Percentiles rank a stretch among this genome's conserved stretches.
These are phyloP conservation scores for Diplogasteroides magnus DNA, from an alignment of 1,140 invertebrate species.

Conservation along the genomic window DNA sequence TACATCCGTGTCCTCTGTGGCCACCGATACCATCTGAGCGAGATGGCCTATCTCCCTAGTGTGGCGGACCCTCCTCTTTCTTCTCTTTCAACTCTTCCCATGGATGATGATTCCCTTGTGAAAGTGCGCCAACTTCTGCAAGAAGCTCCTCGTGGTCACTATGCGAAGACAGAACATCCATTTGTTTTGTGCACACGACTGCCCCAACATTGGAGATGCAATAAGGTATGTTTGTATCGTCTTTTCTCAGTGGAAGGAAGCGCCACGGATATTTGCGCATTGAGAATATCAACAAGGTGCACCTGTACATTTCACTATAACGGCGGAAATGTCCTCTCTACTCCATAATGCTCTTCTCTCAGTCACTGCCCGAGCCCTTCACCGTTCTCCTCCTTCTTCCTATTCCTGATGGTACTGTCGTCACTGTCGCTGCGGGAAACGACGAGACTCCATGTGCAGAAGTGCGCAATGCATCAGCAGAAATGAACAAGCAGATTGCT, in stretches of 20 bases:
- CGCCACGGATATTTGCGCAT: no score
- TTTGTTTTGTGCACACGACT: slow-evolving; percentile 18
- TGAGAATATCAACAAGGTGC: no score
- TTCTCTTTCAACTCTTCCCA: neutral
- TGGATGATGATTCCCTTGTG: neutral
- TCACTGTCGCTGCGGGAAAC: slow-evolving; percentile 85
- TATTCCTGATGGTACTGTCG: slow-evolving; percentile 85
- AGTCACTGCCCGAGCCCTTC: slow-evolving; percentile 81
- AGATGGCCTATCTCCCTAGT: no score
- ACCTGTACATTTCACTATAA: no score
- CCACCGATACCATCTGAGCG: no score
- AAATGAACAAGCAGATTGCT: slow-evolving; percentile 93
- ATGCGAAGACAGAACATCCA: neutral
- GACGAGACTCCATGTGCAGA: slow-evolving; percentile 94
- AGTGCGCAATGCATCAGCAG: slow-evolving; percentile 80
- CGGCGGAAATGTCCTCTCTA: no score
- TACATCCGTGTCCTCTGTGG: no score
- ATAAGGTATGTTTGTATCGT: slow-evolving; percentile 6
- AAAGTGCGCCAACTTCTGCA: neutral
- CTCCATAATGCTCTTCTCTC: neutral
- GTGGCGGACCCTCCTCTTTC: neutral
- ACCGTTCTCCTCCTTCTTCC: slow-evolving; percentile 86
- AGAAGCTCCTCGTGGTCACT: neutral
- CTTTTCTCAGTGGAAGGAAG: no score
- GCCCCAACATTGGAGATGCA: slow-evolving; percentile 26